Evolutionary conservation across 2,113 vertebrate species (phyloP).

Genomic region (Hydrolagus affinis): DNA sequence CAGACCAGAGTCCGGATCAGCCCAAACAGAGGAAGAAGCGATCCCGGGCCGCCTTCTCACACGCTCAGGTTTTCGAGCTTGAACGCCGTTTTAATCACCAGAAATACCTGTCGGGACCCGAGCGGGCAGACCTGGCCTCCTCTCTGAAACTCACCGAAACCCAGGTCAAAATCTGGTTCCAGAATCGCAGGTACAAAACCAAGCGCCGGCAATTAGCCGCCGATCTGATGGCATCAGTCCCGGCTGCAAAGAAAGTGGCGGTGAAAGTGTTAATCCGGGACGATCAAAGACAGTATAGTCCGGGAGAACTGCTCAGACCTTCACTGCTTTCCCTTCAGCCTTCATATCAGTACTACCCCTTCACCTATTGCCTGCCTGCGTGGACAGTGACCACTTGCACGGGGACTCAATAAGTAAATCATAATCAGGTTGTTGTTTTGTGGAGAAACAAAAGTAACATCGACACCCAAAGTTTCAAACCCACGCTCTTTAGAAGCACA

Average conservation of each 20-base stretch:
- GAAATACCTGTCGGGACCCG: constrained; percentile 91
- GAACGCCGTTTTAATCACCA: constrained; percentile 98
- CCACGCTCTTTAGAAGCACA: constrained; percentile 11
- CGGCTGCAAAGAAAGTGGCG: constrained; percentile 92
- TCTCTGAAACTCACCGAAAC: constrained; percentile 96
- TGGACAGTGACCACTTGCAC: constrained; percentile 87
- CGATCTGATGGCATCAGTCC: constrained; percentile 77
- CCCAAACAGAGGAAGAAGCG: constrained; percentile 93
- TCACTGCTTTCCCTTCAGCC: constrained; percentile 78
- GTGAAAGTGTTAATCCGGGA: constrained; percentile 94
- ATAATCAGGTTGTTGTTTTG: constrained; percentile 29
- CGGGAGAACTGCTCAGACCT: constrained; percentile 82
- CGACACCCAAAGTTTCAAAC: constrained; percentile 27
- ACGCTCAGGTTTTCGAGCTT: constrained; percentile 96
- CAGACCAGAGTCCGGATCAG: constrained; percentile 34
- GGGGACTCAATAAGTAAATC: constrained; percentile 49
- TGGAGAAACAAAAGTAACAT: constrained; percentile 28
- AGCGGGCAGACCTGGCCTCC: constrained; percentile 89
- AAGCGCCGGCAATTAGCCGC: constrained; percentile 94
- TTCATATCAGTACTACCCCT: constrained; percentile 82
- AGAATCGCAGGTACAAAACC: constrained; percentile 98
- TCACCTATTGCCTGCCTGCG: constrained; percentile 87
- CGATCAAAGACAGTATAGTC: constrained; percentile 93
- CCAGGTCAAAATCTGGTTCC: constrained; percentile 98
- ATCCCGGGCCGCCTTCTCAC: constrained; percentile 91